Evolutionary conservation across 2,888 invertebrate species (phyloP), one percentile per base, ranked within the genome.

Genomic region (Protonemura montana): DNA sequence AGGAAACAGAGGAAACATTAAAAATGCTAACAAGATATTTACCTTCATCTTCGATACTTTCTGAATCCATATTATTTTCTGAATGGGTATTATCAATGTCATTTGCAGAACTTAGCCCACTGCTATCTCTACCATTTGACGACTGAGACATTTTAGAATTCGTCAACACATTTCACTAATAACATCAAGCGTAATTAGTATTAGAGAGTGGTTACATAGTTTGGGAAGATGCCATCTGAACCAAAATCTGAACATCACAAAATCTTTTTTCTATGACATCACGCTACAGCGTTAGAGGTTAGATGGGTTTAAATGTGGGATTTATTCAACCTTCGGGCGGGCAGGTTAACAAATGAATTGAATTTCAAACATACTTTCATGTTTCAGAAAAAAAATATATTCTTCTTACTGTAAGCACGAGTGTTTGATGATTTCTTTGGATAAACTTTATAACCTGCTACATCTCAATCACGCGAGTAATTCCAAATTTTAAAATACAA

Each of bases 31-130:
- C n/a, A n/a, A 42, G 16, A 77, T 21, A 16, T 21, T 59, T 59
- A 59, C 59, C 59, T 59, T 59, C n/a, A n/a, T n/a, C 59, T 21
- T 59, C 21, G 59, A 21, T 81, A n/a, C 3, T 21, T 7, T 81
- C 30, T 13, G 13, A n/a, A 13, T 29, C 30, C 81, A 82, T 82
- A 82, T 82, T 82, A 41, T 82, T 82, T 82, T 82, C 29, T n/a
- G 35, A 26, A 29, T 28, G 35, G 10, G 35, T n/a, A 27, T 26
- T 28, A 27, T 82, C 25, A 28, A 0, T 82, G 42, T 82, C 35
- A 41, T 5, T 28, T 13, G 25, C 27, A 13, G 27, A 28, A n/a
- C 35, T 30, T 16, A 29, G 16, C n/a, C 25, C 29, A 81, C 28
- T 81, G 13, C 21, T n/a, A 10, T 81, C 30, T 16, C 16, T 3